Evolutionary conservation across 2,113 vertebrate species (phyloP), one percentile per base, ranked within the genome.

Genomic region (Sinosuthora webbiana): DNA sequence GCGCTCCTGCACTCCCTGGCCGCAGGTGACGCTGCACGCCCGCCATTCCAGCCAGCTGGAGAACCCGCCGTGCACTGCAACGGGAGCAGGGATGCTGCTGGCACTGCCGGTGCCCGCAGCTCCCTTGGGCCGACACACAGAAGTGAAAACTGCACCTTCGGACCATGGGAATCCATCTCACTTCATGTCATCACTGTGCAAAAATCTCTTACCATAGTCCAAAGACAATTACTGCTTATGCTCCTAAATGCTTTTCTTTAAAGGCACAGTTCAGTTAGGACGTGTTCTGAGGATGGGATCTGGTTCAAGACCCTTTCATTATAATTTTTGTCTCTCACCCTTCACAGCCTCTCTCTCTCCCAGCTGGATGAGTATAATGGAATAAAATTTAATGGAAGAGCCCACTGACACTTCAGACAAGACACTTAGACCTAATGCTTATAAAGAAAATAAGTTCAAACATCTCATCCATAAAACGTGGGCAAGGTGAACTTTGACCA

Each of bases 11-110:
- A 98, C 62, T 1, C 99, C 99, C 6, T 90, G 97, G 6, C 99
- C 99, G 64, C 99, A 99, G 15, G 98, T 99, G 39, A 98, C 98
- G 5, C 98, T 99, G 95, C 99, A 99, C 5, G 98, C 68, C 41
- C 55, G 98, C 99, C 99, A 99, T 13, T 98, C 97, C 27, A 98
- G 98, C 99, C 99, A 99, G 27, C 98, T 97, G 1, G 99, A 99
- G 98, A 98, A 99, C 2, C 98, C 98, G 1, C 99, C 99, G 0
- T 99, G 99, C 53, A 99, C 99, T 99, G 94, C 49, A 97, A 92
- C 20, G 18, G 69, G 69, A 94, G 59, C 79, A 79, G 45, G 5
- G 3, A 25, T 5, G n/a, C 39, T 35, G 41, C 20, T 45, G 39
- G 59, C 31, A 37, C 3, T 15, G 30, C 47, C 23, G 6, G 5